Percentiles rank a stretch among this genome's conserved stretches.
These are phyloP conservation scores for Ischnus inquisitorius DNA, from an alignment of 2,888 invertebrate genomes.

Conservation along the genomic window DNA sequence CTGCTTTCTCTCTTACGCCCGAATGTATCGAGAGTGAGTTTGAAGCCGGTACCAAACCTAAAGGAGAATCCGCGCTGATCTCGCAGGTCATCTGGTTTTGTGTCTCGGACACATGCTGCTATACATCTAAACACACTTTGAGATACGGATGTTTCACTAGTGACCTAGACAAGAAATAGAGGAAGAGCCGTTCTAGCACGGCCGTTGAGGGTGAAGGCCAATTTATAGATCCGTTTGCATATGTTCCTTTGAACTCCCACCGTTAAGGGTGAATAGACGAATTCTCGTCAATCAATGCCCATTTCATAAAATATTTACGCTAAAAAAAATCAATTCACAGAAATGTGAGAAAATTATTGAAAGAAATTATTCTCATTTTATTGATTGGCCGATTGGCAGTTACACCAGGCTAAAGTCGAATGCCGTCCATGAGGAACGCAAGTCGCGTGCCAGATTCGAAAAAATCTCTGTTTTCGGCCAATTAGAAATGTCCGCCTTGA, in stretches of 20 bases:
- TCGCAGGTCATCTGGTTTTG: constrained; percentile 54
- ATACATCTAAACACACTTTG: constrained; percentile 51
- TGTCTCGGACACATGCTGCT: constrained; percentile 39
- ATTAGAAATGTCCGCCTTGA: no score
- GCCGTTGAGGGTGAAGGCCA: constrained; percentile 66
- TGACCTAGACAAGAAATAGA: constrained; percentile 70
- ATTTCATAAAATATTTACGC: no score
- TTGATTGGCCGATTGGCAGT: no score
- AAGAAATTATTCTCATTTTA: no score
- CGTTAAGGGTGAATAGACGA: neutral
- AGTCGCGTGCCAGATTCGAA: no score
- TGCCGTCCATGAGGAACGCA: no score
- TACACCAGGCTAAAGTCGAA: no score
- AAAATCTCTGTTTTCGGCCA: no score
- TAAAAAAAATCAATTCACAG: no score
- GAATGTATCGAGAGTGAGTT: constrained; percentile 23
- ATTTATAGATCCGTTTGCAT: constrained; percentile 18
- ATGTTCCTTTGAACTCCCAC: neutral
- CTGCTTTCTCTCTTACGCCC: neutral
- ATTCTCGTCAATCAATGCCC: neutral
- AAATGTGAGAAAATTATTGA: no score
- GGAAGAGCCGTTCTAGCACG: constrained; percentile 51
- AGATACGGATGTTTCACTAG: constrained; percentile 61
- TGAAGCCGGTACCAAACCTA: constrained; percentile 57
- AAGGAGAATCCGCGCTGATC: constrained; percentile 36